Conservation (phyloP, 2,113 vertebrate species). For the Galemys pyrenaicus region DNA sequence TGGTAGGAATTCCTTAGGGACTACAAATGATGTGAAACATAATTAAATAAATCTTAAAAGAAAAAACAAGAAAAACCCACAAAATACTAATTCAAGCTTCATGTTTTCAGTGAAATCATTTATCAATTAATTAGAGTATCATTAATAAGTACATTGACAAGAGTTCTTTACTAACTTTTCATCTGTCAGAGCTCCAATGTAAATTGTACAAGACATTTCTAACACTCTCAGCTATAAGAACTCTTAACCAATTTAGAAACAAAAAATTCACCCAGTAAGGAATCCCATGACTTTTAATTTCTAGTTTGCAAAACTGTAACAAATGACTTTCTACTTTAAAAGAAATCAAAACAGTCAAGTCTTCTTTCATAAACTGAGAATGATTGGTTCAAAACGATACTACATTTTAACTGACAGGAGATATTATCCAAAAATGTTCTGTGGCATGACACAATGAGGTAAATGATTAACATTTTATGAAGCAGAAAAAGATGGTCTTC, state of each 20-base stretch:
- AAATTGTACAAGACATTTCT: neutral
- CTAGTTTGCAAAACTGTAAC: neutral
- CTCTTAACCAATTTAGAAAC: neutral
- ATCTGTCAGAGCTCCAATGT: neutral
- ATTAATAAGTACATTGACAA: neutral
- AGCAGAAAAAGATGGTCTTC: constrained; percentile 1
- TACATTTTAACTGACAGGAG: neutral
- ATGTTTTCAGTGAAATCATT: neutral
- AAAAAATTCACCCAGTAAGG: neutral
- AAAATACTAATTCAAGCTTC: neutral
- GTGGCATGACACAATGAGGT: neutral
- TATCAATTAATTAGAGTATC: neutral
- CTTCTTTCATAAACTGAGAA: neutral
- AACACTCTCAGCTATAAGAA: neutral
- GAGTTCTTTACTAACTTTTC: neutral
- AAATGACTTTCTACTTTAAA: neutral
- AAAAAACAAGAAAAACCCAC: too few species aligned
- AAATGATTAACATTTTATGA: neutral
- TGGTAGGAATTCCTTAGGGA: too few species aligned
- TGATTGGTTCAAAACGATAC: neutral
- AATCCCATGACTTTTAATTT: neutral
- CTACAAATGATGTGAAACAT: too few species aligned
- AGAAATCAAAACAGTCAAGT: neutral
- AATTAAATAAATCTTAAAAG: too few species aligned
- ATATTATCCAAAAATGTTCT: neutral